Evolutionary conservation across 2,797 vertebrate genomes (phyloP), one percentile per base, ranked within the genome.

Genomic region (Sebastes oblongus): DNA sequence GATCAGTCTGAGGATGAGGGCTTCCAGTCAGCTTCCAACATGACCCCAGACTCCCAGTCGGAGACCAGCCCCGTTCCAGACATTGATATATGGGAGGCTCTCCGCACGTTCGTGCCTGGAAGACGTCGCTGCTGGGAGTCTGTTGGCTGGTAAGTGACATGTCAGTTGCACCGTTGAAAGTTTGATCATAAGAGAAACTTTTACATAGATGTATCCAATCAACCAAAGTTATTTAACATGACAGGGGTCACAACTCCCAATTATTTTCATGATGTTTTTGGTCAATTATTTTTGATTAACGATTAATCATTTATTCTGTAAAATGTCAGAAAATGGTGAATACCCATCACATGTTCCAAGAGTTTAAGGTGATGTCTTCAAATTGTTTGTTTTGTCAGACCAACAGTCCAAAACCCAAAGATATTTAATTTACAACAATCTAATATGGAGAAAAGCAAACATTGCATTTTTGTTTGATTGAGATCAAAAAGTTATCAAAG

Each of bases 1-100:
- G 98, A 99, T 92, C 98, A 97, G 88, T 99, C 97, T 52, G 98
- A 99, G 80, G 98, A 99, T 74, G 98, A 99, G 84, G 98, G 98
- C 13, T 99, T 99, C 93, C 98, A 98, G 90, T 99, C 98, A 0
- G 95, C 98, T 9, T 98, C 98, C 56, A 99, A 99, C 86, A 76
- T 99, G 92, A 99, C 98, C 60, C 98, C 98, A 29, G 98, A 99
- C 91, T 99, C 98, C 42, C 97, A 98, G 92, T 98, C 98, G 27
- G 98, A 99, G 90, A 93, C 97, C 0, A 98, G 97, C 66, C 83
- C 96, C 20, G 93, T 96, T 75, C 97, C 98, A 2, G 98, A 98
- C 76, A 52, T 97, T 36, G 98, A 99, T 66, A 65, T 98, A 39
- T 99, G 98, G 98, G 98, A 99, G 64, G 97, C 97, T 2, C 94